phyloP scores from a whole-genome alignment of 2,113 vertebrate genomes.

The Burhinus bistriatus region DNA sequence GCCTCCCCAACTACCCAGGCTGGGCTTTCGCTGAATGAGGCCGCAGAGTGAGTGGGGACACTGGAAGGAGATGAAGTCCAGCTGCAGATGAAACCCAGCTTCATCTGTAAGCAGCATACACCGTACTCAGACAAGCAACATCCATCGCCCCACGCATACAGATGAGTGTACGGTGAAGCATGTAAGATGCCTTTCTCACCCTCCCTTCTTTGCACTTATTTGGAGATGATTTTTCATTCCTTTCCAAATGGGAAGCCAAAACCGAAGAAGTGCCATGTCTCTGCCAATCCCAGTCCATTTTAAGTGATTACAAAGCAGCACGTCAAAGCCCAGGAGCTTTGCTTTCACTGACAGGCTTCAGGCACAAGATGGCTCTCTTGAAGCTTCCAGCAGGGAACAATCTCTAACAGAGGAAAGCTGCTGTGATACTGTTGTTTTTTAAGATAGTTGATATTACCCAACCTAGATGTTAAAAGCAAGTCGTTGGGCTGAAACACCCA shows the following conservation, averaged over 20 bases:
- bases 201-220: not conserved
- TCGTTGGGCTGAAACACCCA: not conserved
- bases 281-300: not conserved
- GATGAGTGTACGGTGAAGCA: not conserved
- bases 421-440: not conserved
- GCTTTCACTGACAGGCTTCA: not conserved
- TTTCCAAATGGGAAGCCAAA: not conserved
- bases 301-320: not conserved
- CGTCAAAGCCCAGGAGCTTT: not conserved
- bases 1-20: not conserved
- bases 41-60: not conserved
- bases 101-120: too few species aligned
- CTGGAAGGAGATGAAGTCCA: not conserved
- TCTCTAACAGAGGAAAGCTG: not conserved
- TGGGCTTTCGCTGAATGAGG: not conserved
- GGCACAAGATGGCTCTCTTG: not conserved
- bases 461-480: not conserved
- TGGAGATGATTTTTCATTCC: not conserved
- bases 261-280: not conserved
- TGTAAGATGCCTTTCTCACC: not conserved
- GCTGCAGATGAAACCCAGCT: not conserved
- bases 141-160: fast-evolving
- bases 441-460: not conserved
- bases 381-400: not conserved
- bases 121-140: not conserved